phyloP scores from a whole-genome alignment of 2,888 invertebrate genomes.

The Orchesella flavescens region DNA sequence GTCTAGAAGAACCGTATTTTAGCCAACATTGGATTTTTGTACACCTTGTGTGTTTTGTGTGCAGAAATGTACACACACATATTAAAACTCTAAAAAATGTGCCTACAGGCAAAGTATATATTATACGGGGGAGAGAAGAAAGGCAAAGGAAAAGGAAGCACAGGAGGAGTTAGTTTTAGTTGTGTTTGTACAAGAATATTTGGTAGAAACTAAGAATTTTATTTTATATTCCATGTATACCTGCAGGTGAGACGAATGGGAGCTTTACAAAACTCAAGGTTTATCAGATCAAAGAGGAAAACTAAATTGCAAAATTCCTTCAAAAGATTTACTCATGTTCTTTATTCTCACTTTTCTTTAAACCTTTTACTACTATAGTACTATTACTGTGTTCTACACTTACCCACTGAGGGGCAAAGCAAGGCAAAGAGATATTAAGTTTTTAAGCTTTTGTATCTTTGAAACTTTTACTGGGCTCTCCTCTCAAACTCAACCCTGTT shows the following conservation, averaged over 20 bases:
- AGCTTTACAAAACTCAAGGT: slow-evolving; percentile 27
- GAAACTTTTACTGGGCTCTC: slow-evolving; percentile 19
- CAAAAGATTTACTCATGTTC: slow-evolving; percentile 47
- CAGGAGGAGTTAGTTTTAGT: neutral
- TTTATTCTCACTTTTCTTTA: slow-evolving; percentile 20
- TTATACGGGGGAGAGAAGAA: slow-evolving; percentile 29
- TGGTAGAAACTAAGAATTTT: slow-evolving; percentile 35
- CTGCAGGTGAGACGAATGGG: slow-evolving; percentile 32
- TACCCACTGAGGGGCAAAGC: no score
- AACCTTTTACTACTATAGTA: neutral
- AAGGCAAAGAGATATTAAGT: slow-evolving; percentile 19
- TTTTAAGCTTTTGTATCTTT: slow-evolving; percentile 35
- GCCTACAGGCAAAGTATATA: slow-evolving; percentile 5
- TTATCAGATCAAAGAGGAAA: slow-evolving; percentile 57
- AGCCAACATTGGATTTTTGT: slow-evolving; percentile 38
- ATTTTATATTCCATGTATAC: slow-evolving; percentile 15
- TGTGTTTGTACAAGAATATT: neutral
- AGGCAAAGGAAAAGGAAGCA: neutral
- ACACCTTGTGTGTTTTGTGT: slow-evolving; percentile 18
- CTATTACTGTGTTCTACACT: neutral
- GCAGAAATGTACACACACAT: neutral
- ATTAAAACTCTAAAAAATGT: neutral
- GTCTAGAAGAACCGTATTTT: slow-evolving; percentile 11
- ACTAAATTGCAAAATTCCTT: slow-evolving; percentile 55
- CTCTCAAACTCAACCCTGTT: neutral